These are phyloP conservation scores for Alectoris magna DNA, from an alignment of 2,797 vertebrate genomes.

Conservation along the genomic window DNA sequence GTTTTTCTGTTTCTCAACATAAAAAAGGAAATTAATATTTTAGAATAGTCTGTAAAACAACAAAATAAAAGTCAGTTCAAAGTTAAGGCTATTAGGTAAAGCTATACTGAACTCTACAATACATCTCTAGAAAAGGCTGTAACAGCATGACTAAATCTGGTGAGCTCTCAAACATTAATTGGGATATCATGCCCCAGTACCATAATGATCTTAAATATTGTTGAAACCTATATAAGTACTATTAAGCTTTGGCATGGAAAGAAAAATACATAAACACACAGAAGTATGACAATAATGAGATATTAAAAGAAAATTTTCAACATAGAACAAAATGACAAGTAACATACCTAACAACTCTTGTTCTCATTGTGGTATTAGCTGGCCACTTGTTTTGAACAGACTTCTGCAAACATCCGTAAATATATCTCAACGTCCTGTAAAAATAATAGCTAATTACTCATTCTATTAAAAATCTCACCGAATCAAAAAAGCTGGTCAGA, in stretches of 20 bases:
- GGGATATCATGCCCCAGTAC: neutral
- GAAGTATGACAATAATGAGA: neutral
- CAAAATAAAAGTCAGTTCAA: conserved; percentile 7
- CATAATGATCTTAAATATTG: neutral
- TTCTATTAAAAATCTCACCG: neutral
- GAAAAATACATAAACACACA: conserved; percentile 2
- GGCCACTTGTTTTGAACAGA: conserved; percentile 97
- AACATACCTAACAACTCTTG: conserved; percentile 95
- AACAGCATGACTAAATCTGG: conserved; percentile 1
- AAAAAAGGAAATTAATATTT: neutral
- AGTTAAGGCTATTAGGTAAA: conserved; percentile 9
- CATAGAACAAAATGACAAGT: conserved; percentile 9
- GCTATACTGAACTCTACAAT: conserved; percentile 3
- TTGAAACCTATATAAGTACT: conserved; percentile 1
- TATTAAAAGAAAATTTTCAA: neutral
- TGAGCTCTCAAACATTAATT: neutral
- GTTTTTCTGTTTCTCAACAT: neutral
- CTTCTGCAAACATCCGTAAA: conserved; percentile 97
- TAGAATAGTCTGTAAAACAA: neutral
- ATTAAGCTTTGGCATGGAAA: neutral
- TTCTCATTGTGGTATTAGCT: conserved; percentile 94
- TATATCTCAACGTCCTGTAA: conserved; percentile 92
- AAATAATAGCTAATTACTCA: conserved; percentile 62
- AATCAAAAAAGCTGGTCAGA: neutral
- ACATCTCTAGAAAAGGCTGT: neutral